Evolutionary conservation across 2,113 vertebrate species (phyloP), one percentile per base, ranked within the genome.

Genomic region (Triplophysa dalaica): DNA sequence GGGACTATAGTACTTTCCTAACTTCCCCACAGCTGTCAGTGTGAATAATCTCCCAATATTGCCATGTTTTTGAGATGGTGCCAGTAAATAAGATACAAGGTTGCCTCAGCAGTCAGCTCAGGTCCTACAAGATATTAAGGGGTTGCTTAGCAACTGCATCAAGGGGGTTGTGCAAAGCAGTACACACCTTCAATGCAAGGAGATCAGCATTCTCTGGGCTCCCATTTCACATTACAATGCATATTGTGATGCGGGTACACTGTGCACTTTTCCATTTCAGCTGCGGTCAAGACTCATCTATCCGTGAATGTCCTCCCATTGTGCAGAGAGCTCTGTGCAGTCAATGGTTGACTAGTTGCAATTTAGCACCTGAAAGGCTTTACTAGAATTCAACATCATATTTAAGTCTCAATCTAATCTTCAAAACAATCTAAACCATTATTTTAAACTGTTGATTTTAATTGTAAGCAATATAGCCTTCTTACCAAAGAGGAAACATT

Each of bases 61-160:
- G 33, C 54, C 16, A 56, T 74, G 21, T 45, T 76, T 58, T 73
- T 17, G 29, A 81, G 48, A 29, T 21, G 64, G 54, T 61, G 81
- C 75, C 43, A 77, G 48, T 65, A 1, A 12, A 58, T 62, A 24
- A 61, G 65, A 54, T 33, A 73, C 64, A n/a, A 74, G 33, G 54
- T n/a, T 79, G 73, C 54, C 60, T 78, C 66, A 73, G 61, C 62
- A 62, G 33, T 61, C 67, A 50, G 41, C 77, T 58, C n/a, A 52
- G 61, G 72, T 48, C 74, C 61, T 43, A 48, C 29, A 48, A 75
- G 61, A 61, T 48, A 43, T 77, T 72, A 62, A 77, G 79, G 24
- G 66, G 91, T 93, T 90, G 90, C 91, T 84, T 91, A 90, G 91
- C 87, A 92, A 93, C 92, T 85, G 83, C 85, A 86, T 89, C 81